Evolutionary conservation across 1,140 invertebrate genomes (phyloP).

Genomic region (Hycleus cichorii): DNA sequence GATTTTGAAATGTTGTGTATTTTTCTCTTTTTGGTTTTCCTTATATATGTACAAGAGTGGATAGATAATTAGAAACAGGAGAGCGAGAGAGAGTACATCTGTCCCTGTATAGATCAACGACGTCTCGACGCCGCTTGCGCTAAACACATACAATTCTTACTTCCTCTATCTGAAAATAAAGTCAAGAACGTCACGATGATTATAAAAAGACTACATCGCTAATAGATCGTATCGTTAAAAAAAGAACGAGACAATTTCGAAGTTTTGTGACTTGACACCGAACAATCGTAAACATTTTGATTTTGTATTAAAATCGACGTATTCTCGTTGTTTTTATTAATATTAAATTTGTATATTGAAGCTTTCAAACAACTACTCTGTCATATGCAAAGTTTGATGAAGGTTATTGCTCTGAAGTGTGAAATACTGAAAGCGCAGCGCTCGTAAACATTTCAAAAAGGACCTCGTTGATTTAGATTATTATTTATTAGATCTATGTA

Average conservation of each 20-base stretch:
- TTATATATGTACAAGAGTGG: neutral
- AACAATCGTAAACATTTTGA: no score
- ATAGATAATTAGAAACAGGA: conserved; percentile 11
- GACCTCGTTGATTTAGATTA: conserved; percentile 12
- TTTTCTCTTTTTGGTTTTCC: conserved; percentile 1
- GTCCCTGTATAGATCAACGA: conserved; percentile 5
- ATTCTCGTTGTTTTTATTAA: no score
- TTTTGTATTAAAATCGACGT: no score
- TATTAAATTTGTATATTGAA: conserved; percentile 3
- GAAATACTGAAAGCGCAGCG: conserved; percentile 11
- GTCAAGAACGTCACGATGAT: conserved; percentile 5
- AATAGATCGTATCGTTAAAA: no score
- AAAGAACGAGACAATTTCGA: no score
- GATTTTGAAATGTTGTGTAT: neutral
- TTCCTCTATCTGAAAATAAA: conserved; percentile 14
- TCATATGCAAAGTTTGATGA: neutral
- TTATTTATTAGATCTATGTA: conserved; percentile 12
- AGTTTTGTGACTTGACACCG: no score
- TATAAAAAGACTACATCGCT: neutral
- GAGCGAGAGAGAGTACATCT: conserved; percentile 14
- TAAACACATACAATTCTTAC: conserved; percentile 13
- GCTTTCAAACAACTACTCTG: neutral
- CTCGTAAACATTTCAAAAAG: conserved; percentile 16
- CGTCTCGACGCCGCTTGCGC: conserved; percentile 14
- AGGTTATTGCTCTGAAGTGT: conserved; percentile 19